Percentiles rank a stretch among this genome's conserved stretches.
phyloP scores from a whole-genome alignment of 2,113 vertebrate species.

The Callaeas wilsoni region DNA sequence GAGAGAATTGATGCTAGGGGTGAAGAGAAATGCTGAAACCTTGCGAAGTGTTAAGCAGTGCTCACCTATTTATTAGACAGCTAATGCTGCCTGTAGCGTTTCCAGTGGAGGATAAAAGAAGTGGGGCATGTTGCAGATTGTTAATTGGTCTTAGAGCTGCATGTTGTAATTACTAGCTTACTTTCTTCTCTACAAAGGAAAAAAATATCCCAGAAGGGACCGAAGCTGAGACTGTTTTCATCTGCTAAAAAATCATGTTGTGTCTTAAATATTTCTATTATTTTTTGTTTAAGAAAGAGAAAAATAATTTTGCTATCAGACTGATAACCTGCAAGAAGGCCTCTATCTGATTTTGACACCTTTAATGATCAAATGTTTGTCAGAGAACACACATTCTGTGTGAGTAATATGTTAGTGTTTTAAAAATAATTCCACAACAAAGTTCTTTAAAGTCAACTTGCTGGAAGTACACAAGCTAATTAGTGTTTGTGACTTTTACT shows the following conservation, averaged over 20 bases:
- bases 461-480: neutral
- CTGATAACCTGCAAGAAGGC: neutral
- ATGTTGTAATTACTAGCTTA: slow-evolving; percentile 52
- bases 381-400: neutral
- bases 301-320: neutral
- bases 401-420: neutral
- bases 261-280: neutral
- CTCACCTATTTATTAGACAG: slow-evolving; percentile 61
- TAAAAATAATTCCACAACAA: neutral
- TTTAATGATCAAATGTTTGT: neutral
- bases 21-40: slow-evolving; percentile 41
- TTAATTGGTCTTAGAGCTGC: slow-evolving; percentile 54
- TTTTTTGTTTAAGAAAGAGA: slow-evolving; percentile 6
- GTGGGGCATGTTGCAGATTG: slow-evolving; percentile 51
- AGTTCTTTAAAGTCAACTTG: neutral
- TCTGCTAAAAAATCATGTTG: neutral
- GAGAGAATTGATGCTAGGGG: slow-evolving; percentile 1
- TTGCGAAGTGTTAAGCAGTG: slow-evolving; percentile 36
- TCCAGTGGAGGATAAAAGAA: slow-evolving; percentile 61
- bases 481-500: neutral
- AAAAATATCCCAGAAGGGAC: slow-evolving; percentile 16
- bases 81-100: slow-evolving; percentile 52
- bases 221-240: slow-evolving; percentile 14
- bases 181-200: slow-evolving; percentile 37
- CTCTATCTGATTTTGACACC: neutral